phyloP scores from a whole-genome alignment of 2,797 vertebrate genomes.

The Sebastes baramenuke region DNA sequence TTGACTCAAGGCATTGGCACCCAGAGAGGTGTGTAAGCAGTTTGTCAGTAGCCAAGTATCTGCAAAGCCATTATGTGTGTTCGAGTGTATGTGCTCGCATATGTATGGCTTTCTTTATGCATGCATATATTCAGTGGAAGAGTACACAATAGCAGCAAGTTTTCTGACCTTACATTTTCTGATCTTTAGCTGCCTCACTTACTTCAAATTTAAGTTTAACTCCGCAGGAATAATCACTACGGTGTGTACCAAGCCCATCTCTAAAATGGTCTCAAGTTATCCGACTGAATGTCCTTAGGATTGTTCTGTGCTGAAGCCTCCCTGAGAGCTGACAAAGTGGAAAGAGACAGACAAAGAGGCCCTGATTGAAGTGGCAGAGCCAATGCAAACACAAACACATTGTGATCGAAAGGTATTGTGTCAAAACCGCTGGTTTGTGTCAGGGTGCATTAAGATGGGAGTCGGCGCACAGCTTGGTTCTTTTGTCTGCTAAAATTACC shows the following conservation, averaged over 20 bases:
- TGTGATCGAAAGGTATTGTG: slow-evolving; percentile 66
- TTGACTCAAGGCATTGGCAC: slow-evolving; percentile 69
- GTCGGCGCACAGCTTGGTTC: slow-evolving; percentile 45
- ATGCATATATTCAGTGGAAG: neutral
- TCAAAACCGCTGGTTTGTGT: slow-evolving; percentile 60
- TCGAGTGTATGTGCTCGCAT: neutral
- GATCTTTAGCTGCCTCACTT: neutral
- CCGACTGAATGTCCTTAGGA: slow-evolving; percentile 36
- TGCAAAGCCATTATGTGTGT: slow-evolving; percentile 14
- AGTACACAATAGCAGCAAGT: neutral
- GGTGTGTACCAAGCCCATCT: neutral
- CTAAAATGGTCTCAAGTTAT: slow-evolving; percentile 28
- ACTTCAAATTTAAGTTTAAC: neutral
- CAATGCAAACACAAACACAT: slow-evolving; percentile 56
- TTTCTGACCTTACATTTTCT: slow-evolving; percentile 1
- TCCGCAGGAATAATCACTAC: neutral
- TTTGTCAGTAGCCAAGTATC: slow-evolving; percentile 47
- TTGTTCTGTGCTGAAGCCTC: slow-evolving; percentile 34
- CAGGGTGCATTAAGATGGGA: slow-evolving; percentile 60
- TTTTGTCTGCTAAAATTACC: slow-evolving; percentile 70
- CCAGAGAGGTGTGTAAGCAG: slow-evolving; percentile 64
- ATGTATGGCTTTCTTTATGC: neutral
- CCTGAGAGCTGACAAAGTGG: slow-evolving; percentile 25
- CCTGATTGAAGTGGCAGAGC: slow-evolving; percentile 66
- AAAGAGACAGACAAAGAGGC: slow-evolving; percentile 65